Base-by-base conservation (phyloP, 2,797 vertebrate species). In the Jordanella pulchra region DNA sequence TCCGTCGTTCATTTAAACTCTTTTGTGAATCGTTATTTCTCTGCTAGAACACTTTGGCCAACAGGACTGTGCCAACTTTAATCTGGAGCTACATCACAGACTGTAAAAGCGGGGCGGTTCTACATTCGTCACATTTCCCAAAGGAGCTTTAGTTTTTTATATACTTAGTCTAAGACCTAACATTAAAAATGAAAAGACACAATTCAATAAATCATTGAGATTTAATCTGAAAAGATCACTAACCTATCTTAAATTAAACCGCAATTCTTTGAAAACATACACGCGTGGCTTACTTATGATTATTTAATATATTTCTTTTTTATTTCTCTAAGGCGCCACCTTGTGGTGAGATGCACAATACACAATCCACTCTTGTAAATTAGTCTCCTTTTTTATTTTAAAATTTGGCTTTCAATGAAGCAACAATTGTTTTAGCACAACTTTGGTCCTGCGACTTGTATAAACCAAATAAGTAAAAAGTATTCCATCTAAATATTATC, bases 271-370 rank as follows among this genome's bases (percentile, higher is more conserved):
- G 13, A 67, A 65, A 71, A 78, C 10, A 55, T 75, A 55, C n/a
- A 30, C 27, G 45, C n/a, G 35, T 71, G 69, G 61, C 64, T 75
- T 39, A 56, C 84, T 69, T 56, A 17, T 9, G 12, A 71, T 77
- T 77, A 54, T 72, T 77, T 76, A 15, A 44, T 73, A 7, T 39
- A 5, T 39, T 39, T 39, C 67, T 0, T 18, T 32, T 78, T 60
- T 30, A 47, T 78, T 71, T 80, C 85, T 75, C 72, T 76, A 76
- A 73, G 90, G 89, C 67, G 92, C 85, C 93, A 86, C 68, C 90
- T 42, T 74, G 87, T 88, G 93, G 87, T 1, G 4, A 3, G 1
- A 63, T 30, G 4, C 65, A 48, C 53, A 77, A 50, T 74, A 17
- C 23, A 53, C 44, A 7, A 30, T 17, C 17, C 32, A 2, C 25